phyloP scores from a whole-genome alignment of 2,113 vertebrate genomes.

The Brachypodius melanocephalos region DNA sequence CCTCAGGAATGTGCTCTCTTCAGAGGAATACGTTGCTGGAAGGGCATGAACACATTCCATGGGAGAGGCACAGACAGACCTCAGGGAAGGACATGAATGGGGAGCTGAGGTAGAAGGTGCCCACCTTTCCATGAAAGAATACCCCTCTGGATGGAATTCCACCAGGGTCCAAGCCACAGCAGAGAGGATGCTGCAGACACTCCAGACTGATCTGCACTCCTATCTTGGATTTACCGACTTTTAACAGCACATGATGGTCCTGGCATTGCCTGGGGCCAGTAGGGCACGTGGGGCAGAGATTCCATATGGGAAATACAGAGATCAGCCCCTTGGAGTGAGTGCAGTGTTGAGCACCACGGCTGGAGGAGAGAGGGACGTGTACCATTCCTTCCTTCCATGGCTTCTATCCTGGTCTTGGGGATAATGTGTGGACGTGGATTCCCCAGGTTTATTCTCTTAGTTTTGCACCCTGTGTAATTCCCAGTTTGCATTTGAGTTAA shows the following conservation, averaged over 20 bases:
- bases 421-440: neutral
- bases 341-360: fast-evolving
- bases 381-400: neutral
- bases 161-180: neutral
- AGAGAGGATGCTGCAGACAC: neutral
- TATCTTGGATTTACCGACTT: neutral
- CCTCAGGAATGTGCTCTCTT: neutral
- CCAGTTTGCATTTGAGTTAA: neutral
- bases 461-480: neutral
- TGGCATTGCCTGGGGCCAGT: neutral
- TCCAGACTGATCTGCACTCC: neutral
- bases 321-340: neutral
- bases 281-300: neutral
- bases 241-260: fast-evolving
- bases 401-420: neutral
- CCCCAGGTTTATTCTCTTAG: neutral
- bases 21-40: neutral
- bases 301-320: neutral
- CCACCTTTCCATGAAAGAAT: neutral
- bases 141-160: neutral
- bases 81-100: neutral
- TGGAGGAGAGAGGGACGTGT: neutral
- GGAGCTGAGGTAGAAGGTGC: neutral
- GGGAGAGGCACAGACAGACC: fast-evolving
- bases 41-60: neutral